These are phyloP conservation scores for Schizopygopsis pylzovi DNA, from an alignment of 2,797 vertebrate genomes.

Conservation along the genomic window DNA sequence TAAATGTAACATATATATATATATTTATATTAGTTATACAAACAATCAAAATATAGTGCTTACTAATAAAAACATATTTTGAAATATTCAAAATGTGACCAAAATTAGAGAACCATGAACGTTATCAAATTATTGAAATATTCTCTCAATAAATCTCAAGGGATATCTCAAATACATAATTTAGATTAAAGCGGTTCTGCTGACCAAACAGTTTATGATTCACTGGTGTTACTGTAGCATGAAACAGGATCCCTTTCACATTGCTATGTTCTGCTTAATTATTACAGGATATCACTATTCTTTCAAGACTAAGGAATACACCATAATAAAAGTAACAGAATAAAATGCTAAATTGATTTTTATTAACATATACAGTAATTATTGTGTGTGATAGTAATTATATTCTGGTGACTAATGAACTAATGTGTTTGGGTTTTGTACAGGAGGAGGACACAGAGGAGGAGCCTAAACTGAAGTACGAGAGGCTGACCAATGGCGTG, in stretches of 20 bases:
- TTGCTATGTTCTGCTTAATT: background rate
- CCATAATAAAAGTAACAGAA: background rate
- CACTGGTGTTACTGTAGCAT: background rate
- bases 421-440: constrained; percentile 40
- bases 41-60: background rate
- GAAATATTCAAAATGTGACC: background rate
- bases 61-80: background rate
- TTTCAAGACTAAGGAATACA: background rate
- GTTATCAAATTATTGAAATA: background rate
- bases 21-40: no score
- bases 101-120: background rate
- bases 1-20: background rate
- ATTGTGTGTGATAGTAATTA: background rate
- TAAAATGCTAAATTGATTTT: background rate
- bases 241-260: background rate
- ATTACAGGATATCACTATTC: background rate
- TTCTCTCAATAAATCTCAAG: background rate
- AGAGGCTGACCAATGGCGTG: constrained; percentile 94
- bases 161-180: background rate
- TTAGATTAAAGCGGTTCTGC: background rate
- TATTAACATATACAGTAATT: background rate
- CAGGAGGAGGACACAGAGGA: constrained; percentile 98
- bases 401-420: background rate
- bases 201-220: background rate
- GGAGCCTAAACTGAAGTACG: constrained; percentile 97